Base-by-base conservation (phyloP, 2,888 invertebrate genomes). In the Tachina lurida region DNA sequence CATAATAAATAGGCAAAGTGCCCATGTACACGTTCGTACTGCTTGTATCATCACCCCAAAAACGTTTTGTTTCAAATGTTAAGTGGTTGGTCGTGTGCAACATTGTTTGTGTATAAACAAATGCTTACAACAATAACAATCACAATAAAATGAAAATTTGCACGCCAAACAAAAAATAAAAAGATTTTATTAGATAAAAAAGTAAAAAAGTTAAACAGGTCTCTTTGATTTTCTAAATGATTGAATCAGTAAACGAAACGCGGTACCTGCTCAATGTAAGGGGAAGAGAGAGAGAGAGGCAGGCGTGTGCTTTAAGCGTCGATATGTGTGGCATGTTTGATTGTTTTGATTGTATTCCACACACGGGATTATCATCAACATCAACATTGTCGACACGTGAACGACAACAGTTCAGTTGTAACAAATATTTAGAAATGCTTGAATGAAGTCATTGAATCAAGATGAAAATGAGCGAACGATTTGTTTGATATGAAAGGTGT, bases 401-500 rank as follows among this genome's bases (percentile, higher is more conserved):
- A 68, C 83, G 74, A 68, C 83, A 78, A 54, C 73, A 67, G 70
- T 70, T 70, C 49, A n/a, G 54, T 56, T 75, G 68, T 7, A 70
- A 63, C 52, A 68, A 67, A 56, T 67, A 31, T 31, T 31, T 31
- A 56, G 15, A 63, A 78, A 62, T 39, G 54, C 43, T 68, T 60
- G 74, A 60, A 49, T 60, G 49, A 71, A 79, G 63, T 63, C 62
- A 71, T 39, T 73, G 71, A 73, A 65, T 56, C 71, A 73, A 47
- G n/a, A 74, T 60, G 49, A 62, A 60, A 78, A 74, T 71, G 47
- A 68, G 67, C 63, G 47, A 68, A 60, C 63, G 65, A 78, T 79
- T 86, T 80, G 81, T 77, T 85, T 82, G 75, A 78, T 31, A 31
- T 76, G 45, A 78, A 86, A 87, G 87, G 86, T 87, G 88, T 85